Percentiles rank a stretch among this genome's conserved stretches.
Conservation (phyloP, 2,888 invertebrate species). For the Fragum whitleyi region DNA sequence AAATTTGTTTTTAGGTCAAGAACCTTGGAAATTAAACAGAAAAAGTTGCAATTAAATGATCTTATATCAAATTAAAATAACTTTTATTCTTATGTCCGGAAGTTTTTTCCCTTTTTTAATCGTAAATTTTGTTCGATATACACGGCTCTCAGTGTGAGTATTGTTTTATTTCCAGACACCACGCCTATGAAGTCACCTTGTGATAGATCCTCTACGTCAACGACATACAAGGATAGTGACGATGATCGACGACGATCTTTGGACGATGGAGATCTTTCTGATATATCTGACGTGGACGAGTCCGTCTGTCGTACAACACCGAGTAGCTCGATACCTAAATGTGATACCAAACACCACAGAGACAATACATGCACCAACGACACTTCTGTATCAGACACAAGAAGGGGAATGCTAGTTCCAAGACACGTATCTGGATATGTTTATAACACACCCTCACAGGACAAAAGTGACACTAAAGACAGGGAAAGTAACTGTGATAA, state of each 20-base stretch:
- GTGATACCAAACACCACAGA: too few species aligned
- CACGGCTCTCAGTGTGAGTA: too few species aligned
- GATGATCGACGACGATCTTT: conserved; percentile 19
- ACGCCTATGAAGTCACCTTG: conserved; percentile 4
- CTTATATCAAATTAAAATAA: too few species aligned
- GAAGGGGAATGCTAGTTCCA: not conserved
- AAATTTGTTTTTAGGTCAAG: too few species aligned
- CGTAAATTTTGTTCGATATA: too few species aligned
- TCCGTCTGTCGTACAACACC: not conserved
- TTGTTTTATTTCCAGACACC: conserved; percentile 3
- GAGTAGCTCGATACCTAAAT: too few species aligned
- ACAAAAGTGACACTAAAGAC: not conserved
- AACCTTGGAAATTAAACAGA: too few species aligned
- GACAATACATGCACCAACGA: not conserved
- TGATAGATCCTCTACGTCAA: conserved; percentile 1
- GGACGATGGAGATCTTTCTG: conserved; percentile 60
- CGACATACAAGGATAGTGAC: conserved; percentile 27
- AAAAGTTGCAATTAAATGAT: too few species aligned
- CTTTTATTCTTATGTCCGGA: too few species aligned
- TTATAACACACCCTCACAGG: not conserved
- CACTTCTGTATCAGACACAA: not conserved
- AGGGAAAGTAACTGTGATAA: conserved; percentile 23
- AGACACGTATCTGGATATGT: conserved; percentile 16
- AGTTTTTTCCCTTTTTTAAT: too few species aligned
- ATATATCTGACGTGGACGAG: conserved; percentile 70